Percentiles rank a stretch among this genome's conserved stretches.
Conservation (phyloP, 2,888 invertebrate species). For the Drosophila testacea region DNA sequence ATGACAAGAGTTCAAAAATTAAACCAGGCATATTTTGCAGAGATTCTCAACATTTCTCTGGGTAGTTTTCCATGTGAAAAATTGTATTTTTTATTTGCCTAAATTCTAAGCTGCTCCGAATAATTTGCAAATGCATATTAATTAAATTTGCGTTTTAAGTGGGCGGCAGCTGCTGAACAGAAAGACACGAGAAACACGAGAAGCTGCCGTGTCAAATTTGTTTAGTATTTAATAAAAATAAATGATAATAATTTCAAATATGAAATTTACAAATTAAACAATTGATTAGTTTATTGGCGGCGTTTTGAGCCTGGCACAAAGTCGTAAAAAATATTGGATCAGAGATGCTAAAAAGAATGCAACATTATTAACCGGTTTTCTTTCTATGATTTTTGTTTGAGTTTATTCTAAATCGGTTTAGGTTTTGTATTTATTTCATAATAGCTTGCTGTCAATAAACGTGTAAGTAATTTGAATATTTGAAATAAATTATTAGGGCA, state of each 20-base stretch:
- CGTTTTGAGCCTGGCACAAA: slow-evolving; percentile 59
- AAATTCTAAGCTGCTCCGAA: slow-evolving; percentile 24
- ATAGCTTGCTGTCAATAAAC: background rate
- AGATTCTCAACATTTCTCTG: slow-evolving; percentile 3
- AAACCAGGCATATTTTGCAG: slow-evolving; percentile 4
- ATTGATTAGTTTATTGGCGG: slow-evolving; percentile 63
- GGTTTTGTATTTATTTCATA: background rate
- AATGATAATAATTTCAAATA: slow-evolving; percentile 10
- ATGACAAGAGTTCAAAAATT: slow-evolving; percentile 38
- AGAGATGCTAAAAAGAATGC: background rate
- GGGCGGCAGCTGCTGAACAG: slow-evolving; percentile 25
- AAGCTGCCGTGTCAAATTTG: slow-evolving; percentile 34
- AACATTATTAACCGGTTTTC: background rate
- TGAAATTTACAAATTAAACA: slow-evolving; percentile 34
- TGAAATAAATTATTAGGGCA: background rate
- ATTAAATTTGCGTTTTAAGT: slow-evolving; percentile 50
- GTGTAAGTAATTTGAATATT: slow-evolving; percentile 27
- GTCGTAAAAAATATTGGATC: slow-evolving; percentile 5
- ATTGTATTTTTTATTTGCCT: background rate
- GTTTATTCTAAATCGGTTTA: slow-evolving; percentile 15
- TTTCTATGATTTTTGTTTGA: slow-evolving; percentile 4
- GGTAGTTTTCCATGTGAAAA: slow-evolving; percentile 34
- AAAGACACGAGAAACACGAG: slow-evolving; percentile 41
- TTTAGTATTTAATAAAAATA: slow-evolving; percentile 22
- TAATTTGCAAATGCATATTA: slow-evolving; percentile 52